These are phyloP conservation scores for Chiridota heheva DNA, from an alignment of 35 echinoderm and acorn worm species.

Conservation along the genomic window DNA sequence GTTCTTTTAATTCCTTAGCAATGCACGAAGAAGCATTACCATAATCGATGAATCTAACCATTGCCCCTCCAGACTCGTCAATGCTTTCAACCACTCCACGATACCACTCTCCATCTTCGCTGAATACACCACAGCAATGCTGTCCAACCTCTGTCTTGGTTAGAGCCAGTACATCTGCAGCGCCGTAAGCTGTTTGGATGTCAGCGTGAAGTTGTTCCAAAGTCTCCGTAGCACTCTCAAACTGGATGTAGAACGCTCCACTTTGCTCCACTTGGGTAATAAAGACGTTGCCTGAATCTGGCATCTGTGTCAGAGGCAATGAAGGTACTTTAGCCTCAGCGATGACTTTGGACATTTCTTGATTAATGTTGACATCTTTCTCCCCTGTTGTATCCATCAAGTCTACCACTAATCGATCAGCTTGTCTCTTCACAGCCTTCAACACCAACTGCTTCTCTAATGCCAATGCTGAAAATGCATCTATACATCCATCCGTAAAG, in stretches of 20 bases:
- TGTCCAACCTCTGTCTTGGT: not conserved
- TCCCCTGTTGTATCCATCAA: constrained; percentile 50
- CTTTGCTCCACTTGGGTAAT: constrained; percentile 65
- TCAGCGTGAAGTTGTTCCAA: constrained; percentile 34
- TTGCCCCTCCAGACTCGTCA: constrained; percentile 20
- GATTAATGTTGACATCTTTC: constrained; percentile 44
- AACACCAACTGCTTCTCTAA: constrained; percentile 60
- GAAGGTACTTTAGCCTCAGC: constrained; percentile 30
- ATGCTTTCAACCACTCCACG: constrained; percentile 40
- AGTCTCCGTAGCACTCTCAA: constrained; percentile 36
- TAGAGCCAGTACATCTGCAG: not conserved
- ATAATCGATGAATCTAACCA: constrained; percentile 52
- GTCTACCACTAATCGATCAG: constrained; percentile 12
- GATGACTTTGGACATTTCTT: constrained; percentile 33
- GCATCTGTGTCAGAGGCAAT: constrained; percentile 23
- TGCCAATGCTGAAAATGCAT: constrained; percentile 44
- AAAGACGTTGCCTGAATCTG: constrained; percentile 39
- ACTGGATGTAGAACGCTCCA: constrained; percentile 52
- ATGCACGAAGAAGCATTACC: constrained; percentile 21
- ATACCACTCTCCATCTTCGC: constrained; percentile 67
- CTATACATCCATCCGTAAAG: constrained; percentile 23
- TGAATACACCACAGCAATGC: constrained; percentile 56
- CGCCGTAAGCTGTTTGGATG: constrained; percentile 41
- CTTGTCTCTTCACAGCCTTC: constrained; percentile 36
- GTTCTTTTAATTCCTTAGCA: not conserved